Base-by-base conservation (phyloP, 2,888 invertebrate genomes). In the Octonoba sinensis region DNA sequence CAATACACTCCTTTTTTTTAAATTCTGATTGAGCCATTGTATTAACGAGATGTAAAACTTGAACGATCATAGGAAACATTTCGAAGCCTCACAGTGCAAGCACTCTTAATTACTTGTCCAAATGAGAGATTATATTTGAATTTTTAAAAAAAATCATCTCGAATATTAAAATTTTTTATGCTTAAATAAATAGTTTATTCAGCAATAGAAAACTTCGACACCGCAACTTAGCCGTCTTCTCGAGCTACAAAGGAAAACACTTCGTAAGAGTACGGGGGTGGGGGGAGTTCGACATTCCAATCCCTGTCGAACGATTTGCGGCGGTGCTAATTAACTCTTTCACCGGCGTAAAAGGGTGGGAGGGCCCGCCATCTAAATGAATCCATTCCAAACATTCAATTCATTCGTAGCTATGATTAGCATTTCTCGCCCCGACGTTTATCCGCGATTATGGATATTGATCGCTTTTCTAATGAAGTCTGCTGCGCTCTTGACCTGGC, bases 401-500 rank as follows among this genome's bases (percentile, higher is more conserved):
- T 72, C 49, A 56, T 59, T 72, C 44, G 49, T 44, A 44, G 24
- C 27, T 56, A 54, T 54, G 66, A 76, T 76, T 76, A 67, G 60
- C 49, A 57, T 24, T 75, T 75, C 60, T 54, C 69, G 54, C 44
- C 69, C 76, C 69, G 22, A 46, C 76, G 62, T 76, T 76, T 76
- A 76, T 69, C 76, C 69, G 1, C 69, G 60, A 67, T 75, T 67
- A 71, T 57, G 60, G 47, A 22, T 54, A 47, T 59, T 59, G 71
- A 71, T 71, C 15, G 27, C 12, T 44, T 36, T 36, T 24, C 64
- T 76, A 76, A 76, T 76, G 76, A 76, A 76, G 76, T 76, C 59
- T 18, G 62, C 15, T n/a, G 18, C 46, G 62, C 69, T 44, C 69
- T 76, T 76, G 76, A 76, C 76, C 76, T 36, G 36, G 60, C 24